Conservation (phyloP, 2,888 invertebrate species). For the Mesodorylaimus sp. region DNA sequence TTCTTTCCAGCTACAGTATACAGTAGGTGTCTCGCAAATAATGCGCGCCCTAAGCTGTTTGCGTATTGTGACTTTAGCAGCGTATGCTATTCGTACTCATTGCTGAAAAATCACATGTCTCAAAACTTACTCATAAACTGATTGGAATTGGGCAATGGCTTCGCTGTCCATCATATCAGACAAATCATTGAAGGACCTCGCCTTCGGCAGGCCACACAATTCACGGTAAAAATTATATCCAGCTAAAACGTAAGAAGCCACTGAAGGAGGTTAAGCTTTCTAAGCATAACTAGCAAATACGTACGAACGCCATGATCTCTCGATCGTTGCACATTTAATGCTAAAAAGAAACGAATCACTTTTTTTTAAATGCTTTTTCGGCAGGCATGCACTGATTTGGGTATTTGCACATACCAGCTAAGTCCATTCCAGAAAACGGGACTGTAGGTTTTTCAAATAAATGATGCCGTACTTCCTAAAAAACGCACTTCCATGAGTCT, state of each 20-base stretch:
- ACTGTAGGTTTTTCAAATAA: slow-evolving; percentile 70
- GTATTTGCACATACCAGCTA: too few species aligned
- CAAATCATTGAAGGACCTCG: slow-evolving; percentile 64
- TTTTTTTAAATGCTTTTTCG: too few species aligned
- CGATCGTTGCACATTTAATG: slow-evolving; percentile 67
- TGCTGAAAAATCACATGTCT: neutral
- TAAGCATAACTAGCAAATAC: slow-evolving; percentile 55
- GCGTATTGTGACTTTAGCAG: too few species aligned
- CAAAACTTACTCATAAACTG: slow-evolving; percentile 7
- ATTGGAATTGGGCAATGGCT: slow-evolving; percentile 31
- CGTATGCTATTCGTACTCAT: neutral
- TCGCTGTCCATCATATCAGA: slow-evolving; percentile 47
- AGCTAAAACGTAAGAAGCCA: neutral
- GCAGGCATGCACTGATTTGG: too few species aligned
- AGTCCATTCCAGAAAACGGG: slow-evolving; percentile 76
- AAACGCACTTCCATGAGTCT: too few species aligned
- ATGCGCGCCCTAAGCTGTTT: too few species aligned
- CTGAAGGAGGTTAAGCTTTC: slow-evolving; percentile 29
- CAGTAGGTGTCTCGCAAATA: too few species aligned
- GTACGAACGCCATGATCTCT: slow-evolving; percentile 69
- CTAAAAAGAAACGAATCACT: too few species aligned
- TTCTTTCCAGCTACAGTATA: too few species aligned
- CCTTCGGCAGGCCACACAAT: slow-evolving; percentile 60
- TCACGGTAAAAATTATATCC: slow-evolving; percentile 36
- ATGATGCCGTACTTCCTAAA: slow-evolving; percentile 43